Conservation (phyloP, 2,797 vertebrate species). For the Pteropus rufus region DNA sequence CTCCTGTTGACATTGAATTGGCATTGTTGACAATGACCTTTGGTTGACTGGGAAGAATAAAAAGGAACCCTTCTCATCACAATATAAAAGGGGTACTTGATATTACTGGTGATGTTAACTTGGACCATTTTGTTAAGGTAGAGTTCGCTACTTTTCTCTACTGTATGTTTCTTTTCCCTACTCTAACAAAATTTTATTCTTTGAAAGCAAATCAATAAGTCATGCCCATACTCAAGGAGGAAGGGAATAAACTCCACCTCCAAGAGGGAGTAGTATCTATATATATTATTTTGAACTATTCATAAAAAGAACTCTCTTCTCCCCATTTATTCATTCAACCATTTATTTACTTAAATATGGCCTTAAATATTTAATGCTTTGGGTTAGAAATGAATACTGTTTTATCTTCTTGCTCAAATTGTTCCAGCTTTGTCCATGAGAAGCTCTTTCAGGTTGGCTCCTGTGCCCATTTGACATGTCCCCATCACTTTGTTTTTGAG, state of each 20-base stretch:
- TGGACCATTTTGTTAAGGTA: background rate
- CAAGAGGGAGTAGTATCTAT: background rate
- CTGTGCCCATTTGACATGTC: background rate
- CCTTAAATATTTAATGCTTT: background rate
- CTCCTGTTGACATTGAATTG: too few relatives aligned
- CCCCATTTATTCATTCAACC: background rate
- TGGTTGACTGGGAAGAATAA: background rate
- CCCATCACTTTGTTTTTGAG: background rate
- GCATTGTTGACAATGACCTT: too few relatives aligned
- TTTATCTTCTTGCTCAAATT: background rate
- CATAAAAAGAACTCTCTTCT: background rate
- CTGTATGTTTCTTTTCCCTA: background rate
- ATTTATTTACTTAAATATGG: background rate
- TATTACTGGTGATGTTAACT: background rate
- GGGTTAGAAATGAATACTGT: background rate
- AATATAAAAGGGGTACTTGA: background rate
- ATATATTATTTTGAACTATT: background rate
- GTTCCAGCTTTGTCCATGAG: background rate
- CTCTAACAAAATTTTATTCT: background rate
- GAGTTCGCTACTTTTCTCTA: background rate
- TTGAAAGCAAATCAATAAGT: background rate
- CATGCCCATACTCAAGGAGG: background rate
- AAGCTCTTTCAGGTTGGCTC: background rate
- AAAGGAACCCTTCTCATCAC: background rate
- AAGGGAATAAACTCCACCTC: background rate